Evolutionary conservation across 2,888 invertebrate genomes (phyloP), one percentile per base, ranked within the genome.

Genomic region (Melanotus villosus): DNA sequence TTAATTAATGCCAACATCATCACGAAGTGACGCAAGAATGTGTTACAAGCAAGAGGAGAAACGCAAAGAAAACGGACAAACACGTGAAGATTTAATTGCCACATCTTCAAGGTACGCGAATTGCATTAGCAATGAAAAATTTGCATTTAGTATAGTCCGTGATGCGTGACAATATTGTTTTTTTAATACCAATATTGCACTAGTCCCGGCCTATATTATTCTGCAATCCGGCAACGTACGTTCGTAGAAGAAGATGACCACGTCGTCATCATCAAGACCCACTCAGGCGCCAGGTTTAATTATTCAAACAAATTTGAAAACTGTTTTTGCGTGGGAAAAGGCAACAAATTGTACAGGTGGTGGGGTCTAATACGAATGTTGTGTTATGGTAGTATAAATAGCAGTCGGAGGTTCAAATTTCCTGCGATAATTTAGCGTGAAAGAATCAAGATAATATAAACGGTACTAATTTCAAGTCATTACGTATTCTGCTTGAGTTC

Each of bases 151-250:
- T 79, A 74, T 82, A 84, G 85, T 85, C 85, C 85, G 85, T 85
- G 85, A 85, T 84, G 81, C 84, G 85, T 85, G 85, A 84, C 84
- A 85, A 85, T 85, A 84, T 85, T 85, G 82, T 80, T 76, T 75
- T 76, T 26, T 79, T 77, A 69, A 62, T 75, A 82, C 82, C 80
- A 88, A 89, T 89, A 89, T 89, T 89, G 89, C 89, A 89, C 89
- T 89, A 88, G 89, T 89, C 89, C 89, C 89, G 89, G 89, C 89
- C 89, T 89, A 89, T 89, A 79, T 83, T 86, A 83, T n/a, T n/a
- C n/a, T n/a, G n/a, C n/a, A n/a, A n/a, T n/a, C n/a, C n/a, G n/a
- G n/a, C n/a, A n/a, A n/a, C n/a, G n/a, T n/a, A n/a, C n/a, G n/a
- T n/a, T n/a, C n/a, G n/a, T 30, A 30, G 32, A 30, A 36, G 34